Percentiles rank a stretch among this genome's conserved stretches.
phyloP scores from a whole-genome alignment of 1,140 invertebrate genomes.

The Oryctes rhinoceros region DNA sequence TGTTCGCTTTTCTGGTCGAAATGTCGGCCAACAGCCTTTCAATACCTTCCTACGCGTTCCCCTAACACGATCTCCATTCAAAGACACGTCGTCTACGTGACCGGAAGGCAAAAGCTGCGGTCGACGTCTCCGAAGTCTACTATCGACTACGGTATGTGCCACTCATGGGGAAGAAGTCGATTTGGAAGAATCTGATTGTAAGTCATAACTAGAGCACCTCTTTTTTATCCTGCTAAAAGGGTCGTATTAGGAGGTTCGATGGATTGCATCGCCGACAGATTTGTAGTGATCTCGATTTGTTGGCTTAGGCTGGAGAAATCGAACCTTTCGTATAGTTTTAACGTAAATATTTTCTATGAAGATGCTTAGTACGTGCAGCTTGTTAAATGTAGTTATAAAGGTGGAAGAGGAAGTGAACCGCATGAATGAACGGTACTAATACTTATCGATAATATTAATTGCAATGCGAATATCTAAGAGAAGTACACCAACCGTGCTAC shows the following conservation, averaged over 20 bases:
- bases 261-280: too few species aligned
- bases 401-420: too few species aligned
- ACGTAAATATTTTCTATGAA: too few species aligned
- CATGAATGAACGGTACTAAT: too few species aligned
- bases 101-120: conserved; percentile 1
- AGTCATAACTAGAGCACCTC: neutral
- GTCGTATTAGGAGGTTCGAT: neutral
- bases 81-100: neutral
- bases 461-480: too few species aligned
- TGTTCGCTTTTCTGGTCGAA: conserved; percentile 21
- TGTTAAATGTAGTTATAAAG: too few species aligned
- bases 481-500: too few species aligned
- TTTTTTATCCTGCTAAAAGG: neutral
- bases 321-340: too few species aligned
- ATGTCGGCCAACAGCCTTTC: conserved; percentile 8
- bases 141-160: neutral
- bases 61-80: conserved; percentile 18
- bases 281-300: too few species aligned
- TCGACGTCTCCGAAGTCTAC: neutral
- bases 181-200: neutral
- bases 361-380: too few species aligned
- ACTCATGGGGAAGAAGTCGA: conserved; percentile 5
- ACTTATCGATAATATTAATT: too few species aligned
- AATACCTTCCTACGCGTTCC: neutral
- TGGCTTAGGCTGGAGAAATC: too few species aligned